Evolutionary conservation across 1,140 invertebrate species (phyloP).

Genomic region (Zaprionus gabonicus): DNA sequence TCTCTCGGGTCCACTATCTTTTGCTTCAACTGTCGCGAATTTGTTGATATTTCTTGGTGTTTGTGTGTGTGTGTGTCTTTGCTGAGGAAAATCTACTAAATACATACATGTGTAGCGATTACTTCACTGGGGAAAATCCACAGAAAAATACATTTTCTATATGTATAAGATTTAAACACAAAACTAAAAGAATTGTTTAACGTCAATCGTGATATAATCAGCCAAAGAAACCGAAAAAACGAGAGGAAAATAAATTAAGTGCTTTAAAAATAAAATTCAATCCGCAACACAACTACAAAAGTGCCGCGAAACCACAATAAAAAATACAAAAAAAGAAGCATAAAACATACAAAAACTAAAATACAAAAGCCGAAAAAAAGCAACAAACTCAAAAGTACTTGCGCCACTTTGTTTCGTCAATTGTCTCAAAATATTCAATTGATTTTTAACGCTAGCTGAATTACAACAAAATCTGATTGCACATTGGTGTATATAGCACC

Average conservation of each 20-base stretch:
- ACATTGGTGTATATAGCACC: not conserved
- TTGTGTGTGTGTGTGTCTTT: conserved; percentile 40
- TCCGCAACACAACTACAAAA: conserved; percentile 49
- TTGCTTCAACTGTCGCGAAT: conserved; percentile 59
- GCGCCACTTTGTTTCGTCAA: conserved; percentile 31
- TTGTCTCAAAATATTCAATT: conserved; percentile 29
- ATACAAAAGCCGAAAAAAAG: conserved; percentile 9
- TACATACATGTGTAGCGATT: conserved; percentile 39
- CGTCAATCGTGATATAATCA: conserved; percentile 70
- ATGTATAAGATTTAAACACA: conserved; percentile 11
- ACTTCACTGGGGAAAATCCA: conserved; percentile 38
- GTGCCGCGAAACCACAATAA: conserved; percentile 64
- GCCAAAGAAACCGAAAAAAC: conserved; percentile 25
- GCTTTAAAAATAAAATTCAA: conserved; percentile 80
- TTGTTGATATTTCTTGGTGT: conserved; percentile 65
- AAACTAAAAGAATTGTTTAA: conserved; percentile 54
- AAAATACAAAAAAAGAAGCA: conserved; percentile 36
- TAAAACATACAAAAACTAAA: not conserved
- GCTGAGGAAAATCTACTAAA: conserved; percentile 35
- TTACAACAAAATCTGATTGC: conserved; percentile 22
- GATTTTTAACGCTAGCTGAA: conserved; percentile 12
- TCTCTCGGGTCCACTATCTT: conserved; percentile 20
- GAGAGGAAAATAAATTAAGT: conserved; percentile 55
- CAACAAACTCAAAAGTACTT: conserved; percentile 25
- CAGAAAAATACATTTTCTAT: not conserved